phyloP scores from a whole-genome alignment of 2,888 invertebrate genomes.

The Tinea trinotella region DNA sequence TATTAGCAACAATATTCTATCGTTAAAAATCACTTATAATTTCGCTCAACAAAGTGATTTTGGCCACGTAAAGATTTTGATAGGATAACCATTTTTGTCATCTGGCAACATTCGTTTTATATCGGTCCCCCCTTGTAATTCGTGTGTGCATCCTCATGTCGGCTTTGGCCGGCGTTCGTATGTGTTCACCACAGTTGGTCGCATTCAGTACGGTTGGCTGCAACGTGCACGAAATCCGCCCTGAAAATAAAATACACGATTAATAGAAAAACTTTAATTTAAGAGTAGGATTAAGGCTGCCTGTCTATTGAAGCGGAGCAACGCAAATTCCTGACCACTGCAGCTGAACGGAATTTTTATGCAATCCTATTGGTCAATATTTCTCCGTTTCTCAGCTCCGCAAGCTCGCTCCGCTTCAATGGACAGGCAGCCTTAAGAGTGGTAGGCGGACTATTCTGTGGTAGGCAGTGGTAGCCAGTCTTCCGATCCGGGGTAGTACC shows the following conservation, averaged over 20 bases:
- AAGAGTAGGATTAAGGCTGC: no score
- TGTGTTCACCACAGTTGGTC: slow-evolving; percentile 35
- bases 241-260: not conserved
- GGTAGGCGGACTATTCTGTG: no score
- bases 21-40: not conserved
- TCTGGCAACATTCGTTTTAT: slow-evolving; percentile 10
- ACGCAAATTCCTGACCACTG: no score
- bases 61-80: not conserved
- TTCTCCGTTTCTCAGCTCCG: no score
- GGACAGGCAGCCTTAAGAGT: no score
- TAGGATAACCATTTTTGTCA: not conserved
- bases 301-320: no score
- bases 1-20: not conserved
- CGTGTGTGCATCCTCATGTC: not conserved
- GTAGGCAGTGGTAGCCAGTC: no score
- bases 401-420: no score
- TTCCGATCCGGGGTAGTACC: no score
- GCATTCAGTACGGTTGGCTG: slow-evolving; percentile 77
- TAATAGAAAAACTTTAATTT: no score
- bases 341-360: no score
- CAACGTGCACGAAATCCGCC: slow-evolving; percentile 79
- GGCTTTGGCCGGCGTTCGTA: slow-evolving; percentile 85
- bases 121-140: not conserved
- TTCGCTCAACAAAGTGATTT: not conserved
- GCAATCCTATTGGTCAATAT: no score